Conservation (phyloP, 2,888 invertebrate species). For the Ophraella communa region DNA sequence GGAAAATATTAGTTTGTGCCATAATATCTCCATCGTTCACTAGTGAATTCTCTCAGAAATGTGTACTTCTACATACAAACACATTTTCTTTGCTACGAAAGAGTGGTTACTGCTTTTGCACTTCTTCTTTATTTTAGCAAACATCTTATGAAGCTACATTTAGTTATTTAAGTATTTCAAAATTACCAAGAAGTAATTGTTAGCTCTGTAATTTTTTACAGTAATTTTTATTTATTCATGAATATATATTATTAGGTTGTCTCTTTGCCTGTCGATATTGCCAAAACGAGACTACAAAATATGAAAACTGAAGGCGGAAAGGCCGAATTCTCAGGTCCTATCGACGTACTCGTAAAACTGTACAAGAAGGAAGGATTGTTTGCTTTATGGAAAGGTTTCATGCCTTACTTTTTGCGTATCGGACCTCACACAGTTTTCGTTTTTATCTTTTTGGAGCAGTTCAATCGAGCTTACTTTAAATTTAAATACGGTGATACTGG, state of each 20-base stretch:
- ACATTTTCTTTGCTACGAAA: too few species aligned
- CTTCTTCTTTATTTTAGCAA: too few species aligned
- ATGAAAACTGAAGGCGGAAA: slow-evolving; percentile 87
- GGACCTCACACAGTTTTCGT: slow-evolving; percentile 99
- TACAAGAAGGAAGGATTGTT: slow-evolving; percentile 89
- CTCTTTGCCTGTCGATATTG: slow-evolving; percentile 99
- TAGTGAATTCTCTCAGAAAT: too few species aligned
- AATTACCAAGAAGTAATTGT: too few species aligned
- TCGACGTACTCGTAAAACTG: slow-evolving; percentile 82
- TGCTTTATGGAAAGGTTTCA: slow-evolving; percentile 97
- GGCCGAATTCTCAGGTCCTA: slow-evolving; percentile 84
- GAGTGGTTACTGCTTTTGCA: too few species aligned
- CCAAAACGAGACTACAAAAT: slow-evolving; percentile 96
- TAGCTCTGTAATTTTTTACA: too few species aligned
- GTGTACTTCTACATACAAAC: too few species aligned
- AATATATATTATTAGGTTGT: too few species aligned
- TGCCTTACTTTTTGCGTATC: slow-evolving; percentile 94
- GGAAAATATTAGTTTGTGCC: too few species aligned
- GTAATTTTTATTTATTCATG: background rate
- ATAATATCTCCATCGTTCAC: too few species aligned
- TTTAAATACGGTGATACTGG: background rate
- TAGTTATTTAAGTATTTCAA: too few species aligned
- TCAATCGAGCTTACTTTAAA: slow-evolving; percentile 78
- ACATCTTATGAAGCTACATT: too few species aligned
- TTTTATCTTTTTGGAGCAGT: slow-evolving; percentile 95